These are phyloP conservation scores for Eidolon dupreanum DNA, from an alignment of 2,797 vertebrate species.

Conservation along the genomic window DNA sequence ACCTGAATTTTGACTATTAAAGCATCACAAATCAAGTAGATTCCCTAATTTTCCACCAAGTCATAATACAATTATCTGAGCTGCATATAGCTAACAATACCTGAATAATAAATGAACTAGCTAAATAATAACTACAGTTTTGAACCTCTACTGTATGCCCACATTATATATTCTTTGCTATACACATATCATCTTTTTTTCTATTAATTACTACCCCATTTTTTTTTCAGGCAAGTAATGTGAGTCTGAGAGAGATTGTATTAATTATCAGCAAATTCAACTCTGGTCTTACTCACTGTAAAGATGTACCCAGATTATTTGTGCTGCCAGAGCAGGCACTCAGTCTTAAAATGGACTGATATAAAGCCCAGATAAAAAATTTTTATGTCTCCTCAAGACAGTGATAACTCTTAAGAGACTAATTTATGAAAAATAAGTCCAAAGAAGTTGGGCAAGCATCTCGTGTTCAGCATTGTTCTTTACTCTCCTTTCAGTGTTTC, in stretches of 20 bases:
- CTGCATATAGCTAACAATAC: background rate
- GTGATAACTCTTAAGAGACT: background rate
- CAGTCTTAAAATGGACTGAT: background rate
- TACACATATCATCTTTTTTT: background rate
- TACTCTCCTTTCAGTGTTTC: background rate
- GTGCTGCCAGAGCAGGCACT: background rate
- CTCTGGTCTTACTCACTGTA: background rate
- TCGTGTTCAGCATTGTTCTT: background rate
- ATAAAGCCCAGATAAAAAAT: background rate
- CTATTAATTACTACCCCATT: background rate
- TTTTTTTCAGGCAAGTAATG: background rate
- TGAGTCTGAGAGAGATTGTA: background rate
- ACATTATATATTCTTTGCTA: background rate
- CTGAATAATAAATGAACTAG: background rate
- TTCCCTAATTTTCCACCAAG: slow-evolving; percentile 10
- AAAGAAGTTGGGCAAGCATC: background rate
- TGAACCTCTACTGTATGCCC: background rate
- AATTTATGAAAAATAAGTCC: background rate
- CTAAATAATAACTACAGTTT: background rate
- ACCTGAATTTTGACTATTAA: background rate
- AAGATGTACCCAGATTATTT: background rate
- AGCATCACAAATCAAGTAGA: background rate
- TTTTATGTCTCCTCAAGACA: background rate
- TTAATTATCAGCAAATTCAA: background rate
- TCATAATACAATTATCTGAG: background rate